phyloP scores from a whole-genome alignment of 1,140 invertebrate genomes.

The Eciton burchellii region DNA sequence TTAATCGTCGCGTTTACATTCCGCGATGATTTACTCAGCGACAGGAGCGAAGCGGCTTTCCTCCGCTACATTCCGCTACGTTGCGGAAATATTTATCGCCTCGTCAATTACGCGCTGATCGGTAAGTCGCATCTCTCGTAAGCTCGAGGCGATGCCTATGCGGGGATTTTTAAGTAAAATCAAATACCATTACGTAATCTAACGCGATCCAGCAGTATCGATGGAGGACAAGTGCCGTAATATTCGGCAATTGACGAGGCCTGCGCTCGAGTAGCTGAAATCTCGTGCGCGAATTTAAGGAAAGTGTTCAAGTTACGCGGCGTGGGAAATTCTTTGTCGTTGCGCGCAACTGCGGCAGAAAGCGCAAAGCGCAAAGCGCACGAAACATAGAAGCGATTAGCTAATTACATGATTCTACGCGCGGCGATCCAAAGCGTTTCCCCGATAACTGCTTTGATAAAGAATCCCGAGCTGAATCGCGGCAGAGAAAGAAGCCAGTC shows the following conservation, averaged over 20 bases:
- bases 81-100: neutral
- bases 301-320: neutral
- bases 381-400: neutral
- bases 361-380: neutral
- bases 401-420: slow-evolving; percentile 12
- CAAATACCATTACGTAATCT: neutral
- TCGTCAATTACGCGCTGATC: neutral
- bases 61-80: neutral
- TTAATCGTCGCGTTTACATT: slow-evolving; percentile 17
- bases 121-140: neutral
- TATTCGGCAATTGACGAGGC: neutral
- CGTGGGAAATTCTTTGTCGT: neutral
- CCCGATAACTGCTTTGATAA: neutral
- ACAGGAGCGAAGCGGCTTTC: neutral
- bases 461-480: slow-evolving; percentile 13
- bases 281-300: too few species aligned
- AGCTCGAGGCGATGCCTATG: too few species aligned
- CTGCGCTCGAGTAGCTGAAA: too few species aligned
- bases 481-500: neutral
- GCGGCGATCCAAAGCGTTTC: neutral
- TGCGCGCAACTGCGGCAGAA: neutral
- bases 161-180: neutral
- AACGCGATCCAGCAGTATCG: too few species aligned
- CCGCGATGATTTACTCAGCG: neutral
- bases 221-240: too few species aligned